These are phyloP conservation scores for Augochlorella aurata DNA, from an alignment of 2,888 invertebrate genomes.

Conservation along the genomic window DNA sequence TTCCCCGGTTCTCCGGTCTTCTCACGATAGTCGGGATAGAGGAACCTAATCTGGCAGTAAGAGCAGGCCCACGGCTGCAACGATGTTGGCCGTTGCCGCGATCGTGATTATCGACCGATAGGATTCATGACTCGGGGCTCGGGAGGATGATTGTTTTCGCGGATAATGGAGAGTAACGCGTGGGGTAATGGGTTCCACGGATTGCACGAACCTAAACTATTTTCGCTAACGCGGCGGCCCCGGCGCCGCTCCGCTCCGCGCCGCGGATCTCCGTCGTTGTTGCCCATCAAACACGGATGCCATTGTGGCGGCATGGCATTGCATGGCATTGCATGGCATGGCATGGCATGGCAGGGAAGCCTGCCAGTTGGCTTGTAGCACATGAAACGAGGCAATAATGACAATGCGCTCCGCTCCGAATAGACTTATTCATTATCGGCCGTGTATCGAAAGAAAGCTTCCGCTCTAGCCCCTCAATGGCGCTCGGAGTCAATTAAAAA, in stretches of 20 bases:
- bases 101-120: slow-evolving; percentile 64
- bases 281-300: slow-evolving; percentile 41
- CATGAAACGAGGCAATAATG: slow-evolving; percentile 79
- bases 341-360: slow-evolving; percentile 34
- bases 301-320: slow-evolving; percentile 30
- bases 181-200: slow-evolving; percentile 52
- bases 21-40: not conserved
- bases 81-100: slow-evolving; percentile 46
- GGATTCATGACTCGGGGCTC: slow-evolving; percentile 50
- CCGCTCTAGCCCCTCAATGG: not conserved
- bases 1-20: not conserved
- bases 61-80: slow-evolving; percentile 31
- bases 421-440: slow-evolving; percentile 65
- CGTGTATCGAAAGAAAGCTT: slow-evolving; percentile 14
- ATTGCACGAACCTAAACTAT: slow-evolving; percentile 45
- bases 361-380: slow-evolving; percentile 62
- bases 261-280: not conserved
- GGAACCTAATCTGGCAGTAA: slow-evolving; percentile 49
- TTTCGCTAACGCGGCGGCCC: slow-evolving; percentile 35
- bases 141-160: slow-evolving; percentile 55
- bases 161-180: slow-evolving; percentile 52
- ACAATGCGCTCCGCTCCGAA: slow-evolving; percentile 74
- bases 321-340: no score
- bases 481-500: not conserved
- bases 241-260: not conserved